Conservation (phyloP, 2,113 vertebrate species). For the Lynx canadensis region DNA sequence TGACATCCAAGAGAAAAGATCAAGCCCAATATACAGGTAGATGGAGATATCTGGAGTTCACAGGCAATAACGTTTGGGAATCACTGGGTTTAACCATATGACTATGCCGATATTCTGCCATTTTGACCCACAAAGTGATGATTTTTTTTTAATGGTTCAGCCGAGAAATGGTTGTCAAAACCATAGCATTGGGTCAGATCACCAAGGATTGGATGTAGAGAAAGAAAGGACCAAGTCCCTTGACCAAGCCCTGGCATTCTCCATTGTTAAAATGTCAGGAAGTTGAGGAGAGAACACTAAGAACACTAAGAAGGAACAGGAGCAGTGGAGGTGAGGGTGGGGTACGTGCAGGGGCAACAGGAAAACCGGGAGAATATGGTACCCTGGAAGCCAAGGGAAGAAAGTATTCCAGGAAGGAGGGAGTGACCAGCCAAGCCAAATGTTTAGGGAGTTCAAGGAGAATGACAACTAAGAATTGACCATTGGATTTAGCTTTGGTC, state of each 20-base stretch:
- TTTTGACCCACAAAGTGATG: background rate
- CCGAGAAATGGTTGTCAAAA: background rate
- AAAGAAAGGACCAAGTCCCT: background rate
- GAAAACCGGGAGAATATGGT: background rate
- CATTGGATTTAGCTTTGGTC: background rate
- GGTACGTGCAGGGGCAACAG: background rate
- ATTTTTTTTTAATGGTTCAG: background rate
- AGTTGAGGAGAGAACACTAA: background rate
- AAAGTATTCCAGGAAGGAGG: background rate
- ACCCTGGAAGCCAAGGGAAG: background rate
- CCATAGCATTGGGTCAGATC: background rate
- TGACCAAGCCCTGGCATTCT: background rate
- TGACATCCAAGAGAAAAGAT: background rate
- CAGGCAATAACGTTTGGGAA: background rate
- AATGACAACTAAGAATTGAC: background rate
- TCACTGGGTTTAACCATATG: background rate
- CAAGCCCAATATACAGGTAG: background rate
- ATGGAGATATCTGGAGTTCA: background rate
- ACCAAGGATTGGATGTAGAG: background rate
- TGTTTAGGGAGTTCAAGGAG: background rate
- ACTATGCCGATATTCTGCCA: background rate
- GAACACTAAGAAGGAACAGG: background rate
- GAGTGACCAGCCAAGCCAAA: background rate
- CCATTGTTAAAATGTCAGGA: background rate
- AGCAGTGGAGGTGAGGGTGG: rapidly evolving